phyloP scores from a whole-genome alignment of 2,113 vertebrate species.

The Spilogale gracilis region DNA sequence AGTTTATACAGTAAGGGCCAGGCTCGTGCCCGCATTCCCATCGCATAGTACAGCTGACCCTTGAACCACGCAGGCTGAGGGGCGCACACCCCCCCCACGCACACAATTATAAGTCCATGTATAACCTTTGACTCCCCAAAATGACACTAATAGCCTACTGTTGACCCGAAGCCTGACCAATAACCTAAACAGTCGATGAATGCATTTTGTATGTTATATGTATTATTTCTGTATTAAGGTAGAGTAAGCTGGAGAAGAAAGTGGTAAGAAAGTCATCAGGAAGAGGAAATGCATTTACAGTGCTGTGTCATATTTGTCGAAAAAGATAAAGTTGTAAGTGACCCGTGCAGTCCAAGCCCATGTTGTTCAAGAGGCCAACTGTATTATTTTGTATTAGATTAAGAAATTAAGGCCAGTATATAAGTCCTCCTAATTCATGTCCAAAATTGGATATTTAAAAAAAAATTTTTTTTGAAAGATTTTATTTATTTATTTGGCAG shows the following conservation, averaged over 20 bases:
- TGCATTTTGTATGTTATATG: neutral
- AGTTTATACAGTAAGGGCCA: slow-evolving; percentile 96
- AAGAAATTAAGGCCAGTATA: neutral
- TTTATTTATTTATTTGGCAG: too few relatives aligned
- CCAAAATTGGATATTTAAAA: neutral
- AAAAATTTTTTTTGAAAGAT: too few relatives aligned
- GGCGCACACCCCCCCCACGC: neutral
- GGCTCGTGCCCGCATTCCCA: fast-evolving
- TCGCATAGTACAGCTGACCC: fast-evolving
- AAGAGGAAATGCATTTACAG: neutral
- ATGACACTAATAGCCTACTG: neutral
- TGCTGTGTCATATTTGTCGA: neutral
- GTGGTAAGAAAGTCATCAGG: neutral
- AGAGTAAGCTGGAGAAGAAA: neutral
- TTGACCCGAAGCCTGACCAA: neutral
- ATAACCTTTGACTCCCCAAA: neutral
- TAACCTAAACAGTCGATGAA: neutral
- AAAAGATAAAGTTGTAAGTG: neutral
- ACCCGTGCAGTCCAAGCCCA: neutral
- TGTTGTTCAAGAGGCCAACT: neutral
- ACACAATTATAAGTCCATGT: neutral
- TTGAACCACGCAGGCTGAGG: neutral
- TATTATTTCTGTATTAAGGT: neutral
- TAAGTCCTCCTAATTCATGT: neutral
- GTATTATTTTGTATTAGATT: neutral